Evolutionary conservation across 92 coral and sea anemone genomes (phyloP), one percentile per base, ranked within the genome.

Genomic region (Pocillopora meandrina): DNA sequence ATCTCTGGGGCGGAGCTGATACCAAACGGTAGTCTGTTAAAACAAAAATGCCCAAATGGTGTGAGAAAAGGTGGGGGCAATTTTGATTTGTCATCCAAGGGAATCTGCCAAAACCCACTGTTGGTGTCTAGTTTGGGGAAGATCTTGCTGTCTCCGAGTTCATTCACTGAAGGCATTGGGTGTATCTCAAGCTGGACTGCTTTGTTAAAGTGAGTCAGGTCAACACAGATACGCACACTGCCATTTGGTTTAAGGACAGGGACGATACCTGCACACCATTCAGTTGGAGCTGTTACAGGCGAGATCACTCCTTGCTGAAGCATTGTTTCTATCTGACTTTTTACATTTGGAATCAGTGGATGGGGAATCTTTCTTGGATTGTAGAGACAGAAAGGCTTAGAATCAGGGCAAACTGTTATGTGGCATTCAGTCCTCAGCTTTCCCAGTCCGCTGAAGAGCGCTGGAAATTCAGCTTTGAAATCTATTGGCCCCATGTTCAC

Each of bases 201-300:
- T 33, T 79, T 47, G 16, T 81, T 81, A 13, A 83, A 47, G 3
- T 74, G 81, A 17, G 36, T 74, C 77, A 87, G 77, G 56, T 83
- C 56, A 16, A 87, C 89, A 55, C 89, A 89, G 16, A 91, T 87
- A 15, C 90, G 26, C 1, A 85, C 83, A 3, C 61, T 33, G 17
- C 92, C 93, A 57, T 87, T 90, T 8, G 88, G 65, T 71, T 87
- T 90, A 10, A 86, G 90, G 20, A 87, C 93, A 9, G 88, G 86
- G 72, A 87, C 88, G 33, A 91, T 79, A 55, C 90, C 92, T 2
- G 88, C 60, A 81, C 89, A 91, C 89, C 94, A 91, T 52, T 80
- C 66, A 23, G 89, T 91, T 2, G 94, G 94, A 8, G 55, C 80
- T 23, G 89, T 88, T 36, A 91, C 84, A 0, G 87, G 89, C 74